Percentiles rank a stretch among this genome's conserved stretches.
Conservation (phyloP, 2,113 vertebrate species). For the Eudyptes chrysolophus region DNA sequence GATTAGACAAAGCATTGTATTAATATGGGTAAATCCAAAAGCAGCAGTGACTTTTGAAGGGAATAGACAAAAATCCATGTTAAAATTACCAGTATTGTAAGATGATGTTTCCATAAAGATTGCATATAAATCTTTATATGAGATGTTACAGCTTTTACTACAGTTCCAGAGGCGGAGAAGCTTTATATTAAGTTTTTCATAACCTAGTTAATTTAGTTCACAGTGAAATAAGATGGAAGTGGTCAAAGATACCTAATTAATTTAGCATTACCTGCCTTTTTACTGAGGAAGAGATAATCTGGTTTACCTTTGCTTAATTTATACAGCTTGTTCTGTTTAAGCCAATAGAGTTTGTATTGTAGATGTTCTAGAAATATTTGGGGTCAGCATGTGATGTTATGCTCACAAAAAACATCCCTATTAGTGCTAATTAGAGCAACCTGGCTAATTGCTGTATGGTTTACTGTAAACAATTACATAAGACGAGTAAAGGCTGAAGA, state of each 20-base stretch:
- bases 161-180: neutral
- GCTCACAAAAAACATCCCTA: neutral
- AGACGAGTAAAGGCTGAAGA: neutral
- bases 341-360: neutral
- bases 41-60: neutral
- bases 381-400: neutral
- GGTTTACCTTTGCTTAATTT: neutral
- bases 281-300: neutral
- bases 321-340: neutral
- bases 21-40: neutral
- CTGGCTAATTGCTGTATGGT: neutral
- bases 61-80: neutral
- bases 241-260: neutral
- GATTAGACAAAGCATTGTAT: neutral
- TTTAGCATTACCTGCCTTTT: neutral
- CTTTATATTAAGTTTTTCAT: neutral
- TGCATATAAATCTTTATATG: neutral
- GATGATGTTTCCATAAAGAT: neutral
- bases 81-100: neutral
- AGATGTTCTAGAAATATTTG: neutral
- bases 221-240: neutral
- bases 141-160: neutral
- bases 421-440: slow-evolving; percentile 31
- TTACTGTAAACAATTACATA: slow-evolving; percentile 31
- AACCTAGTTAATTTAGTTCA: neutral